A percentile compares a stretch with the other conserved stretches of the same genome.
Conservation (phyloP, 1,140 invertebrate species). For the Solen grandis region DNA sequence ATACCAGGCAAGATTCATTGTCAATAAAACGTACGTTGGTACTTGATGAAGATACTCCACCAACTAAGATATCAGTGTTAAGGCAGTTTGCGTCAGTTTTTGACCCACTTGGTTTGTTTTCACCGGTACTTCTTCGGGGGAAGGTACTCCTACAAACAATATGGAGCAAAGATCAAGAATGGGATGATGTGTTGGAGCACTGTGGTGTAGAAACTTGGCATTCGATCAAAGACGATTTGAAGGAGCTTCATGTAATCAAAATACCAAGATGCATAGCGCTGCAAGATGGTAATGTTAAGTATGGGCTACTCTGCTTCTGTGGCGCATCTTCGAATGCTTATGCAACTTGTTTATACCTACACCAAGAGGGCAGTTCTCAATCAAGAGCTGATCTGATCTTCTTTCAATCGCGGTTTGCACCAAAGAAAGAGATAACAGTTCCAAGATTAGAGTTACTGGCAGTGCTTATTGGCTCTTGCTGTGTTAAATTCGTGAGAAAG, state of each 20-base stretch:
- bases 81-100: constrained; percentile 3
- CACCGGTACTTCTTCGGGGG: background rate
- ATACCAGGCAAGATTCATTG: no score
- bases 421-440: background rate
- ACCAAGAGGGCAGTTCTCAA: background rate
- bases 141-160: constrained; percentile 17
- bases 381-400: background rate
- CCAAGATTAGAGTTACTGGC: constrained; percentile 20
- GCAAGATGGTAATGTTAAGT: background rate
- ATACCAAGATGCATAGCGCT: background rate
- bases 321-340: constrained; percentile 2
- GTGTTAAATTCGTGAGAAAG: background rate
- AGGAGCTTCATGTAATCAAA: background rate
- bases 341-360: background rate
- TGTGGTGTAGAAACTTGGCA: background rate
- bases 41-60: no score
- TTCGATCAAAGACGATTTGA: background rate
- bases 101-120: constrained; percentile 2
- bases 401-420: background rate
- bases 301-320: background rate
- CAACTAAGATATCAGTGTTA: constrained; percentile 15
- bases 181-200: constrained; percentile 7
- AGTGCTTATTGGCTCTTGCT: background rate
- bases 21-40: no score
- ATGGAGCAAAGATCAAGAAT: constrained; percentile 4